Conservation (phyloP, 1,140 invertebrate species). For the Tyrophagus putrescentiae region DNA sequence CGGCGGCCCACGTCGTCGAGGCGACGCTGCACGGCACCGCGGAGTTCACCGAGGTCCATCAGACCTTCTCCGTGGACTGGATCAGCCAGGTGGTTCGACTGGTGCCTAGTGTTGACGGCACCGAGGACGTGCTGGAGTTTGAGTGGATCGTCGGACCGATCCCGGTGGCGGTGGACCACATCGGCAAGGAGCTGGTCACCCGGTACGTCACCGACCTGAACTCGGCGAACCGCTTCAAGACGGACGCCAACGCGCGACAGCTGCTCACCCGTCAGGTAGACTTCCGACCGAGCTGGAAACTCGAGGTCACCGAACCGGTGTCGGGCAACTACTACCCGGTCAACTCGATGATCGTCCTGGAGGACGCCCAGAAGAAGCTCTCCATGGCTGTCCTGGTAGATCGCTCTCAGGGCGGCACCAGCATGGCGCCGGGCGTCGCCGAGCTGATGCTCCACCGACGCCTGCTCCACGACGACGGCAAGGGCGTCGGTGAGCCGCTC, state of each 20-base stretch:
- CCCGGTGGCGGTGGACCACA: constrained; percentile 44
- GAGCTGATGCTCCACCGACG: constrained; percentile 53
- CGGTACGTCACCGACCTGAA: constrained; percentile 34
- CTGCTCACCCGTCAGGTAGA: constrained; percentile 50
- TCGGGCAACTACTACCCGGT: constrained; percentile 86
- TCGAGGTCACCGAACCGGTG: constrained; percentile 45
- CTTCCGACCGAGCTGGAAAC: constrained; percentile 54
- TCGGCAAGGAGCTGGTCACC: constrained; percentile 39
- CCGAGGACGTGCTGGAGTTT: constrained; percentile 51
- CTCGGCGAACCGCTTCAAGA: constrained; percentile 37
- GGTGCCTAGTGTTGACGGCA: constrained; percentile 53
- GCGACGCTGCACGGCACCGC: not conserved
- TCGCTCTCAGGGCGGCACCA: constrained; percentile 67
- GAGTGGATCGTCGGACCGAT: constrained; percentile 89
- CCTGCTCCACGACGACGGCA: constrained; percentile 67
- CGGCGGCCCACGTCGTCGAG: not conserved
- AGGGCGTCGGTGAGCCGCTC: constrained; percentile 76
- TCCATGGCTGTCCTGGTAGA: constrained; percentile 52
- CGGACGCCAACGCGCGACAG: constrained; percentile 44
- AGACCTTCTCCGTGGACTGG: constrained; percentile 56
- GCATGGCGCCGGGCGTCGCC: constrained; percentile 36
- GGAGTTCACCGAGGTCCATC: constrained; percentile 59
- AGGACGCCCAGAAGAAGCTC: constrained; percentile 10
- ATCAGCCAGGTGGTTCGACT: constrained; percentile 61
- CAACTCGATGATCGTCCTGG: constrained; percentile 54